Evolutionary conservation across 2,797 vertebrate species (phyloP), one percentile per base, ranked within the genome.

Genomic region (Clamator glandarius): DNA sequence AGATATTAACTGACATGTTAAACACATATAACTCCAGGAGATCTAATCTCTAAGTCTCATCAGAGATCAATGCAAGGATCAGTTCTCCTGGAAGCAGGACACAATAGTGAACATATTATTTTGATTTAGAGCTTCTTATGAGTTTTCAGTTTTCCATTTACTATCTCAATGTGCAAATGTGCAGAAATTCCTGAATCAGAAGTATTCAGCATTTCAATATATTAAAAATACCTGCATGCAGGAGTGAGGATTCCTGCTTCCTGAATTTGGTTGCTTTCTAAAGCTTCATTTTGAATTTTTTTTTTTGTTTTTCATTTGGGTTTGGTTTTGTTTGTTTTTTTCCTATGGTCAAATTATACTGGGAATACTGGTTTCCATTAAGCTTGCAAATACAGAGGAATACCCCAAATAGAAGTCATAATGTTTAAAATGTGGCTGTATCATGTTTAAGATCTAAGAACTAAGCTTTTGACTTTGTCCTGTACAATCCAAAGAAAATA

Each of bases 311-410:
- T 46, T 46, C 1, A 18, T 48, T 51, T 74, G 2, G 3, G 5
- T 35, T 68, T 42, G 8, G 2, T 18, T 50, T 15, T 4, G 7
- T 1, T 8, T 51, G 0, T 8, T 50, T 16, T 42, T 39, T 12
- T 7, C 41, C 41, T 42, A 18, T 46, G 6, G 8, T 57, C 13
- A 72, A 57, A 64, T 72, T 72, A 8, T 44, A 15, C 35, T 26
- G 7, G 13, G 24, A 73, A 16, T 58, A 54, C 8, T 55, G 4
- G 2, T 58, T 59, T 89, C 6, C 46, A 12, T 2, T 63, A 29
- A 62, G 4, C 82, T 66, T 76, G 8, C 6, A 29, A 50, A 44
- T n/a, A 50, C 8, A 73, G 24, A 5, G 12, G 82, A 74, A 62
- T n/a, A 67, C 3, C 6, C 15, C 50, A 78, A 78, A 44, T 6